Evolutionary conservation across 2,797 vertebrate genomes (phyloP).

Genomic region (Coreius guichenoti): DNA sequence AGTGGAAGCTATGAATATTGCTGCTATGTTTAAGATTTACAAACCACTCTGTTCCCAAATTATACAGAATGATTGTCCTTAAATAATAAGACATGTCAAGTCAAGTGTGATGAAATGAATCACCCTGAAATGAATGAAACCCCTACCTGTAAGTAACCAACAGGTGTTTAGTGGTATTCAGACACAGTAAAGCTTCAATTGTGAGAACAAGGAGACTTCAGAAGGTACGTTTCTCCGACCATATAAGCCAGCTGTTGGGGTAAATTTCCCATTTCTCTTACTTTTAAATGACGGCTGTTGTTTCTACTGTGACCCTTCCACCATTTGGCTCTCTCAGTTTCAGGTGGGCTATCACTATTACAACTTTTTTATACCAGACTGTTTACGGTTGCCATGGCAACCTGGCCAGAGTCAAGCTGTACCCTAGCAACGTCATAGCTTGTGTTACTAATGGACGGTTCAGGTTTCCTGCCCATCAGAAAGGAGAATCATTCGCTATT

Average conservation of each 20-base stretch:
- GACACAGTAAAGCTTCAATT: neutral
- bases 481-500: conserved; percentile 29
- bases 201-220: neutral
- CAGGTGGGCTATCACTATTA: conserved; percentile 55
- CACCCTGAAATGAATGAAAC: neutral
- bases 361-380: conserved; percentile 56
- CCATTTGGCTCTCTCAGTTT: conserved; percentile 42
- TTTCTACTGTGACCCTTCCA: conserved; percentile 29
- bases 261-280: conserved; percentile 28
- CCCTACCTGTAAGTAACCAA: neutral
- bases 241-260: conserved; percentile 45
- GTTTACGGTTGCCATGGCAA: conserved; percentile 75
- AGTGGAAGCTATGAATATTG: neutral
- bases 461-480: conserved; percentile 67
- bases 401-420: conserved; percentile 65
- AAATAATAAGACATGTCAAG: neutral
- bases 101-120: neutral
- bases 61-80: neutral
- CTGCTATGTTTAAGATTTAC: neutral
- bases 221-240: neutral
- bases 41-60: neutral
- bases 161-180: conserved; percentile 13
- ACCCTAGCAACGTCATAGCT: conserved; percentile 71
- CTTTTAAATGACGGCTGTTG: conserved; percentile 42
- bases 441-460: conserved; percentile 73